Evolutionary conservation across 1,140 invertebrate species (phyloP), one percentile per base, ranked within the genome.

Genomic region (Calosoma granatense): DNA sequence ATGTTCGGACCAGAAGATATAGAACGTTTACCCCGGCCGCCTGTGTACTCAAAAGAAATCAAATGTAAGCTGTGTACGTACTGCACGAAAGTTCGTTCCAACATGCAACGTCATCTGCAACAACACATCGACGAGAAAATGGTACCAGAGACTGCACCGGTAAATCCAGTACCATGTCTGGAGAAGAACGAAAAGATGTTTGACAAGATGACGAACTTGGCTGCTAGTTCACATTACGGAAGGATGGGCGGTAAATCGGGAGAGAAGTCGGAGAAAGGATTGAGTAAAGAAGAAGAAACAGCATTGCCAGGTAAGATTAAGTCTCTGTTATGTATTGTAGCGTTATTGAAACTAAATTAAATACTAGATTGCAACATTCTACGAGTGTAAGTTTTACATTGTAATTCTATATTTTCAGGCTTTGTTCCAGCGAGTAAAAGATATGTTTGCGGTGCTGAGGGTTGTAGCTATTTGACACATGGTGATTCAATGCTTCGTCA

Each of bases 201-300:
- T 66, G 87, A 90, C 65, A 88, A 87, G 68, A 91, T 90, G 88
- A 77, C 83, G 0, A 91, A 91, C 69, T 72, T 89, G 14, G 87
- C 88, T 0, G 81, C 81, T 20, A 87, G 85, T 66, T 87, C 86
- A 1, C 77, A 82, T 60, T 52, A 41, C 22, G 43, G 55, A n/a
- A 63, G 72, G 26, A 77, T 76, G 73, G 69, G 73, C 2, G 64
- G 56, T 0, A 65, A 68, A 23, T 1, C 47, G 0, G 62, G 58
- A 53, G 17, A 21, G 0, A 57, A 61, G 2, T 20, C 2, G 2
- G 72, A 70, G 20, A 64, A 72, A 53, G 41, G 55, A 20, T 56
- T 59, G 21, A 20, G 51, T 2, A 65, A 60, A 56, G 57, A 62
- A 43, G 52, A 19, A 36, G 61, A 70, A 0, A 61, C 36, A 54